A percentile compares a stretch with the other conserved stretches of the same genome.
Evolutionary conservation across 2,797 vertebrate species (phyloP).

Genomic region (Takifugu ocellatus): DNA sequence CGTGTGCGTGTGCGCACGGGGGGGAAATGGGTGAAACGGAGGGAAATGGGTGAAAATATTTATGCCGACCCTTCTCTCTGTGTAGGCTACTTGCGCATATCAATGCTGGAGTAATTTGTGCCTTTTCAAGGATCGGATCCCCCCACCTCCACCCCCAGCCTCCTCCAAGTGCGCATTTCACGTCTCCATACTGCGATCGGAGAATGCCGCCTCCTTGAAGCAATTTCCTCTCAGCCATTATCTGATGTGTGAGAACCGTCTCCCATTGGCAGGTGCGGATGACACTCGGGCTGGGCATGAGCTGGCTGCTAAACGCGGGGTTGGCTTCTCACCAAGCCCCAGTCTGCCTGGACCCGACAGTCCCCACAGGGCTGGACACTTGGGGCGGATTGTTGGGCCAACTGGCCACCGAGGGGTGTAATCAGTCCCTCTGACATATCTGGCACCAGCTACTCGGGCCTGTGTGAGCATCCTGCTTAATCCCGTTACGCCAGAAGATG

Average conservation of each 20-base stretch:
- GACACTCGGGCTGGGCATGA: constrained; percentile 62
- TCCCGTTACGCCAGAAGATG: constrained; percentile 71
- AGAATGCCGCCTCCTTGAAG: constrained; percentile 71
- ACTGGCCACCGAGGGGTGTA: constrained; percentile 73
- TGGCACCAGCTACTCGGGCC: constrained; percentile 53
- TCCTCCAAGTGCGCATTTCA: constrained; percentile 57
- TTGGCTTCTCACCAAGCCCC: constrained; percentile 61
- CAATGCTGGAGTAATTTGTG: constrained; percentile 53
- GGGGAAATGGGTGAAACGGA: too few species aligned
- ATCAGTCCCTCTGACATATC: constrained; percentile 73
- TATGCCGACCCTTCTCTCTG: constrained; percentile 22
- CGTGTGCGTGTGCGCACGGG: constrained; percentile 18
- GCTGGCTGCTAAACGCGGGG: constrained; percentile 62
- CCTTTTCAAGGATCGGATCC: constrained; percentile 59
- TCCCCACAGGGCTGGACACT: constrained; percentile 65
- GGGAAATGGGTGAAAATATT: constrained; percentile 12
- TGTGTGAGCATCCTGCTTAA: constrained; percentile 46
- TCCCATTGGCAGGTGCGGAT: constrained; percentile 69
- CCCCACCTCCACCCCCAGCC: constrained; percentile 16
- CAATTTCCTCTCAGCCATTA: constrained; percentile 74
- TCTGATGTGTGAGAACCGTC: constrained; percentile 69
- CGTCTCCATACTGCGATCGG: constrained; percentile 66
- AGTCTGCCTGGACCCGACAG: constrained; percentile 60
- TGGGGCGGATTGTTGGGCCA: constrained; percentile 70
- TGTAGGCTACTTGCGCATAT: constrained; percentile 19